phyloP scores from a whole-genome alignment of 2,113 vertebrate genomes.

The Piprites chloris region DNA sequence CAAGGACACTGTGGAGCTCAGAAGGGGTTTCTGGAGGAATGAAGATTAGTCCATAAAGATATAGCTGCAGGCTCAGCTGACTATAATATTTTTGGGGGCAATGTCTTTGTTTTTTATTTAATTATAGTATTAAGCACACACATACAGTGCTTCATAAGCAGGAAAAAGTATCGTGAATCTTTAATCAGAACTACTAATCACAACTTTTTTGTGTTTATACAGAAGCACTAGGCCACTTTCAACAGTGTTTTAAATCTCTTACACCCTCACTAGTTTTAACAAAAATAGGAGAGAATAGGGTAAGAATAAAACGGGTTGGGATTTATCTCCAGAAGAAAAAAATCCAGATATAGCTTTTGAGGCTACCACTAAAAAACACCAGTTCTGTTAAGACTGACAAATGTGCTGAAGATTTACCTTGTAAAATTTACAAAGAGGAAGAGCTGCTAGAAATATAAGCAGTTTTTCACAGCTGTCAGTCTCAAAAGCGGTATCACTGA shows the following conservation, averaged over 20 bases:
- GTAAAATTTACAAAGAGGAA: not conserved
- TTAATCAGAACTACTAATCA: not conserved
- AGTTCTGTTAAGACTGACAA: not conserved
- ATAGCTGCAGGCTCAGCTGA: not conserved
- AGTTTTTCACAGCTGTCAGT: constrained; percentile 6
- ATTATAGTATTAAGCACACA: not conserved
- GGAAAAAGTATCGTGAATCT: not conserved
- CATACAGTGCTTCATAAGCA: not conserved
- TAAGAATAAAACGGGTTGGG: not conserved
- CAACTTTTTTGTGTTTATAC: not conserved
- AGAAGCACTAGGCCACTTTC: not conserved
- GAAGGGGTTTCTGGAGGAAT: not conserved
- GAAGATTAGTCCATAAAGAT: not conserved
- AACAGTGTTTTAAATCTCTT: not conserved
- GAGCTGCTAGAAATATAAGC: not conserved
- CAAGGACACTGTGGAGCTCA: not conserved
- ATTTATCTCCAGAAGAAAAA: not conserved
- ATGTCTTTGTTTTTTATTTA: not conserved
- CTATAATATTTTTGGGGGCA: not conserved
- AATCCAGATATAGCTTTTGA: not conserved
- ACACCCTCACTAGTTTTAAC: not conserved
- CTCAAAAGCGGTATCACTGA: not conserved
- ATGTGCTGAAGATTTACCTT: not conserved
- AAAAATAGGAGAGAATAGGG: not conserved
- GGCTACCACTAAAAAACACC: not conserved